Base-by-base conservation (phyloP, 1,140 invertebrate species). In the Magallana gigas region DNA sequence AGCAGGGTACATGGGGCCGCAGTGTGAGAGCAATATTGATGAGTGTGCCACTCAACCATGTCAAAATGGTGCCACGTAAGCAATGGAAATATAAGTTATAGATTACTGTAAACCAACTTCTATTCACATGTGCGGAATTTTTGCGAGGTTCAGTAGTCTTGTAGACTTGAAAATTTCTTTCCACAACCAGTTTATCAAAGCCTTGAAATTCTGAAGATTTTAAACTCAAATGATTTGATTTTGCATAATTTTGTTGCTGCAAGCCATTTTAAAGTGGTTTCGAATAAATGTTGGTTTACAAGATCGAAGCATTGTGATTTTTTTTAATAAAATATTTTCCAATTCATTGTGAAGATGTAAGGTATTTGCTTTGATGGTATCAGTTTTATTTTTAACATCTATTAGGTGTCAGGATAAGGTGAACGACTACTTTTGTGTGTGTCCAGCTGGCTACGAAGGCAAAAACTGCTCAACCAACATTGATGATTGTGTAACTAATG, bases 401-500 rank as follows among this genome's bases (percentile, higher is more conserved):
- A 59, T 14, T 14, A 89, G 88, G 29, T 89, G 88, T 83, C 18
- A 83, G 76, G 86, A 89, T 62, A 71, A 48, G n/a, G 86, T 85
- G 36, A 87, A 87, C 29, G 71, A n/a, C 29, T 89, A 83, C 36
- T 88, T 71, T 7, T 94, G 94, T 89, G 56, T 29, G 2, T 94
- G 94, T 91, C 16, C 83, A 16, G 60, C 90, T 68, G 93, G 98
- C 11, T 98, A 96, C 94, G 95, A 95, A 23, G 98, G 98, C 9
- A 95, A 96, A 57, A 96, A 96, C 36, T 99, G 98, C 95, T 97
- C 98, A 89, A 96, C 96, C 58, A 97, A 98, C 94, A 96, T 98
- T 85, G 64, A 92, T 76, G 92, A 93, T 68, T 94, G 93, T 88
- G 58, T 36, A 1, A 80, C 96, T 7, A 87, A 76, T 57, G 85